A percentile compares a stretch with the other conserved stretches of the same genome.
Evolutionary conservation across 2,797 vertebrate species (phyloP).

Genomic region (Urocyon cinereoargenteus): DNA sequence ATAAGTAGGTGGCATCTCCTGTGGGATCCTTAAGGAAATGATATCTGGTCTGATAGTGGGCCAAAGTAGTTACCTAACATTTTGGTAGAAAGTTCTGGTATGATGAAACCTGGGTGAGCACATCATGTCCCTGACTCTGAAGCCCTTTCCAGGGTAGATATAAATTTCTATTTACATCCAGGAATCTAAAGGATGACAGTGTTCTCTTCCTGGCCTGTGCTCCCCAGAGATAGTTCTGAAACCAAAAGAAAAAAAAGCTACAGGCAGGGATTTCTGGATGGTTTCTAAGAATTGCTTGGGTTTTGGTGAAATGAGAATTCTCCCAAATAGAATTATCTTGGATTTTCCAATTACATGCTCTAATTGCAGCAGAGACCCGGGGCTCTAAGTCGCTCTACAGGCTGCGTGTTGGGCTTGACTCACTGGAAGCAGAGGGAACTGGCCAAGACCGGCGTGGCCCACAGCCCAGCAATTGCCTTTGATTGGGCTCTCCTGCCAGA

Average conservation of each 20-base stretch:
- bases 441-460: background rate
- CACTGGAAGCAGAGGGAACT: background rate
- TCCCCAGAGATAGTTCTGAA: background rate
- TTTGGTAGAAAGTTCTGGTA: background rate
- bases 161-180: conserved; percentile 10
- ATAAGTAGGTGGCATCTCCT: background rate
- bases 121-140: background rate
- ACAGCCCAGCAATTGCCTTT: background rate
- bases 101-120: background rate
- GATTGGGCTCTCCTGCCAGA: background rate
- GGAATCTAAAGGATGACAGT: background rate
- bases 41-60: background rate
- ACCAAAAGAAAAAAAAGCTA: background rate
- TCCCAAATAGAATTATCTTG: conserved; percentile 16
- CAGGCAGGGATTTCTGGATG: background rate
- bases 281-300: conserved; percentile 65
- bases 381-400: background rate
- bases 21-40: background rate
- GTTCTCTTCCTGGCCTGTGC: background rate
- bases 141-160: background rate
- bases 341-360: conserved; percentile 68
- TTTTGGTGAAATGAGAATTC: conserved; percentile 64
- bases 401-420: background rate
- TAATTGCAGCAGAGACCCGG: conserved; percentile 40
- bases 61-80: background rate